A percentile compares a stretch with the other conserved stretches of the same genome.
Conservation (phyloP, 2,888 invertebrate genomes). For the Trissolcus brochymenae region DNA sequence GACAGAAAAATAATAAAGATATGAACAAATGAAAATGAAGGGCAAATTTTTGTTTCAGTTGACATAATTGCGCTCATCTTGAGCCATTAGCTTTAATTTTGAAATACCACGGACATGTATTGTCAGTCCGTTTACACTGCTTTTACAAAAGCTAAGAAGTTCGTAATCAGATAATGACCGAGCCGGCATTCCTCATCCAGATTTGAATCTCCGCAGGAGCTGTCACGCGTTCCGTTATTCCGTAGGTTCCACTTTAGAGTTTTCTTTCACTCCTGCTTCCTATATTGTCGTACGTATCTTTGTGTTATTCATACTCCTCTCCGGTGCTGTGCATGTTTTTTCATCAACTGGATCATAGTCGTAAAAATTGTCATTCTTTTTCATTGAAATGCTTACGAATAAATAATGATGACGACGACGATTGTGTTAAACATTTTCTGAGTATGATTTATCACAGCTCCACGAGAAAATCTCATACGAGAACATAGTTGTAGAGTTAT, state of each 20-base stretch:
- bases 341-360: conserved; percentile 25
- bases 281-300: conserved; percentile 46
- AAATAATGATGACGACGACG: conserved; percentile 10
- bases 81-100: conserved; percentile 39
- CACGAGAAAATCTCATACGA: background rate
- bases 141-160: conserved; percentile 56
- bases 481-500: too few species aligned
- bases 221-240: conserved; percentile 61
- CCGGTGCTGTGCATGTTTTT: conserved; percentile 28
- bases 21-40: background rate
- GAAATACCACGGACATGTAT: conserved; percentile 33
- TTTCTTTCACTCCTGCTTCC: conserved; percentile 58
- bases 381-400: conserved; percentile 1
- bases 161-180: conserved; percentile 61
- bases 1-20: too few species aligned
- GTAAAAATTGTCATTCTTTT: conserved; percentile 5
- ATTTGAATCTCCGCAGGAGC: conserved; percentile 62
- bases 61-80: conserved; percentile 32
- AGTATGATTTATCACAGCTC: too few species aligned
- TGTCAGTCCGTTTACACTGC: conserved; percentile 60
- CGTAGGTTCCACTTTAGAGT: conserved; percentile 55
- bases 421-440: conserved; percentile 17
- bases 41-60: conserved; percentile 7
- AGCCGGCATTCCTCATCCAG: conserved; percentile 62
- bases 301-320: conserved; percentile 33